Percentiles rank a stretch among this genome's conserved stretches.
Evolutionary conservation across 2,113 vertebrate species (phyloP).

Genomic region (Scopus umbretta): DNA sequence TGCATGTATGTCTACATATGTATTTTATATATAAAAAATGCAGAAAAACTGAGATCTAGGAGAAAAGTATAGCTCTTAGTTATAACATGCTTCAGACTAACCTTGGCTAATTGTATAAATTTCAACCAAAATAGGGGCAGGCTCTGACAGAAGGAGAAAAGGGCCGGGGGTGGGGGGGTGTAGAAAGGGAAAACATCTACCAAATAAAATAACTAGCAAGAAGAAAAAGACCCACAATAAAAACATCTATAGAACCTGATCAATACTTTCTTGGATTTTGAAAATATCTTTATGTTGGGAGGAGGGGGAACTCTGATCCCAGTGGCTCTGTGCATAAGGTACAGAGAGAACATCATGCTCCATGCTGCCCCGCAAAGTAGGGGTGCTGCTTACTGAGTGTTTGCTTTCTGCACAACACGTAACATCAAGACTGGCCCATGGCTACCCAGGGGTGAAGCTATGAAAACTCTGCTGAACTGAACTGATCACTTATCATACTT

Average conservation of each 20-base stretch:
- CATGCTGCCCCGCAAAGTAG: not conserved
- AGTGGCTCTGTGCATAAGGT: not conserved
- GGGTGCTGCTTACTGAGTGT: not conserved
- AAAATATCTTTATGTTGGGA: not conserved
- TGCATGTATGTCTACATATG: not conserved
- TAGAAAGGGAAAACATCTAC: not conserved
- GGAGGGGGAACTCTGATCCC: not conserved
- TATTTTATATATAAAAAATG: not conserved
- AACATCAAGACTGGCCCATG: rapidly evolving
- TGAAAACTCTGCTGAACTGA: not conserved
- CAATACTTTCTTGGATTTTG: not conserved
- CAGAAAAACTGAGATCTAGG: not conserved
- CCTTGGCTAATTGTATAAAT: not conserved
- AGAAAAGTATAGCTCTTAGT: not conserved
- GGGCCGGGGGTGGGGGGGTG: too few relatives aligned
- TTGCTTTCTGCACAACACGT: not conserved
- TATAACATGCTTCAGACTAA: not conserved
- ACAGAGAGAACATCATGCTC: rapidly evolving
- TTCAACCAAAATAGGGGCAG: not conserved
- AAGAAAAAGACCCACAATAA: not conserved
- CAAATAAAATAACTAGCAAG: not conserved
- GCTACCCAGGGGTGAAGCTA: not conserved
- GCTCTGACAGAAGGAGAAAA: not conserved
- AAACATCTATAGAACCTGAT: not conserved
- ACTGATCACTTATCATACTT: too few relatives aligned